Evolutionary conservation across 2,888 invertebrate genomes (phyloP), one percentile per base, ranked within the genome.

Genomic region (Ormyrus labotus): DNA sequence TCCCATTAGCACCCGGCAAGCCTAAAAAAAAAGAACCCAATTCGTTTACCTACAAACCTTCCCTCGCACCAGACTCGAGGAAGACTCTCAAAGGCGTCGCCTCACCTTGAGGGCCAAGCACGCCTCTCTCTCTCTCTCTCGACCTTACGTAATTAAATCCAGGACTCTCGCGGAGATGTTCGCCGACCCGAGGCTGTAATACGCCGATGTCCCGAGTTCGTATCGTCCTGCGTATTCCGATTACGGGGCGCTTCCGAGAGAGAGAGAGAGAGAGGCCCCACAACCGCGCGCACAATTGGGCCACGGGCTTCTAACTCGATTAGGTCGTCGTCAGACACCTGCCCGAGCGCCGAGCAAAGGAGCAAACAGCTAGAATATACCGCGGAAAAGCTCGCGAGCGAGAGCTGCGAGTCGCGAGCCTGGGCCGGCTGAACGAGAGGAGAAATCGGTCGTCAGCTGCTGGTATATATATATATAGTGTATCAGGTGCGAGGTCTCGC

Each of bases 231-330:
- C n/a, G 72, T 61, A 72, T 72, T 65, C 74, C 74, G 65, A 74
- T 74, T 74, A 74, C 74, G 48, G 1, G 19, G 19, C 50, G 11
- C 4, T 65, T 74, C 74, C 34, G 13, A 74, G 74, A 65, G 11
- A 19, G 1, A 19, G 19, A 19, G 19, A 19, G 19, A 19, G 19
- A 19, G 19, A 19, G 19, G 19, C 19, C 19, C 19, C 19, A 19
- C 7, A 13, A 3, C 3, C 57, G 57, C 47, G 63, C 10, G 65
- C 76, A 78, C 51, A 78, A 71, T 65, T 71, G 51, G 77, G 71
- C 70, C 77, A 71, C 70, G 71, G 77, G 77, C 70, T 71, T 78
- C 71, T 11, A 47, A 57, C 48, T 45, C 57, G 55, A 57, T 69
- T 57, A 69, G 55, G 47, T 19, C 11, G 50, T 13, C 19, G 50